These are phyloP conservation scores for Kryptopterus vitreolus DNA, from an alignment of 2,797 vertebrate genomes.

Conservation along the genomic window DNA sequence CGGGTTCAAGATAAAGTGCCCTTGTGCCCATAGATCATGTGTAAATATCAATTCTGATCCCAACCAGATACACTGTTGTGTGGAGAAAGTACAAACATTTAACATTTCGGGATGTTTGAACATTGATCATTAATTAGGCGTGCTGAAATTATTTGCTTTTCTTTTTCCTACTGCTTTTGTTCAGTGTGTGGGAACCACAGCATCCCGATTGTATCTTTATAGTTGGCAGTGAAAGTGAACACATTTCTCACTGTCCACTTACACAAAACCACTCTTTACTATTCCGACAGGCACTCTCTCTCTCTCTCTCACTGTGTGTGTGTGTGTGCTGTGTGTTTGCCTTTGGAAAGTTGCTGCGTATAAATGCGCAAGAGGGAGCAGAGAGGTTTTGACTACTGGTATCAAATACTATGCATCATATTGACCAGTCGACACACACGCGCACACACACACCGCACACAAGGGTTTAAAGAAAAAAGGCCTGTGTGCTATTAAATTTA, in stretches of 20 bases:
- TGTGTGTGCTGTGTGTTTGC: conserved; percentile 10
- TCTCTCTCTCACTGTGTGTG: conserved; percentile 31
- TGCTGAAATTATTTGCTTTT: background rate
- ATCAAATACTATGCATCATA: no score
- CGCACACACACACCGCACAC: background rate
- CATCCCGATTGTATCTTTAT: conserved; percentile 1
- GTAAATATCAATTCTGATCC: conserved; percentile 16
- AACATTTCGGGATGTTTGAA: background rate
- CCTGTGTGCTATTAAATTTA: background rate
- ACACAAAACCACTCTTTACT: conserved; percentile 22
- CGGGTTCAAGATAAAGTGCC: background rate
- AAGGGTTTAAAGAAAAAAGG: background rate
- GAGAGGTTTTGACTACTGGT: conserved; percentile 35
- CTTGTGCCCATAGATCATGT: conserved; percentile 29
- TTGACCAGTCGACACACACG: conserved; percentile 10
- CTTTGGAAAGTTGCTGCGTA: conserved; percentile 42
- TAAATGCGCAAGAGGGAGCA: conserved; percentile 68
- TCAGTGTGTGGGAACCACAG: background rate
- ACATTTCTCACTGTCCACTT: conserved; percentile 43
- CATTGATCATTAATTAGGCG: background rate
- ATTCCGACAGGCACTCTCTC: conserved; percentile 33
- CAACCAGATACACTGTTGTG: conserved; percentile 12
- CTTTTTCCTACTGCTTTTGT: background rate
- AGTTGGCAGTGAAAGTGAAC: conserved; percentile 27
- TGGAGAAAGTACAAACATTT: background rate